Evolutionary conservation across 2,888 invertebrate species (phyloP).

Genomic region (Apodemia mormo): DNA sequence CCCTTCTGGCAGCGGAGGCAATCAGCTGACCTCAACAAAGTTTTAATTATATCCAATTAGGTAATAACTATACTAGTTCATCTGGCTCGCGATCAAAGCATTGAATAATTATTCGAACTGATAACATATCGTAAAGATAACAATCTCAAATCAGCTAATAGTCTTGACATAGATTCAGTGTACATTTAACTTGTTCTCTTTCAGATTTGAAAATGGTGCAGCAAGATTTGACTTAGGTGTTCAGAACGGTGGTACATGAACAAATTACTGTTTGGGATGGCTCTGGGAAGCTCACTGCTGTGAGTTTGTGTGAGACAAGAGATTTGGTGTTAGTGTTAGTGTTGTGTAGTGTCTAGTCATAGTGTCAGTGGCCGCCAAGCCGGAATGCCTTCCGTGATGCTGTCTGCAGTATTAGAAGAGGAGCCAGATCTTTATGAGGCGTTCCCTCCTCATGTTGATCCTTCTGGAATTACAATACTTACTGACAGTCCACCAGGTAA

Average conservation of each 20-base stretch:
- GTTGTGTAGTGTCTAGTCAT: constrained; percentile 70
- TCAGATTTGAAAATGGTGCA: constrained; percentile 82
- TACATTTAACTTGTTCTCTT: constrained; percentile 57
- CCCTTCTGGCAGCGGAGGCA: constrained; percentile 71
- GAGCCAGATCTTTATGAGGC: constrained; percentile 89
- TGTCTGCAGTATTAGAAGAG: constrained; percentile 88
- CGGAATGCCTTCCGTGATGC: constrained; percentile 84
- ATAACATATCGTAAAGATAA: constrained; percentile 57
- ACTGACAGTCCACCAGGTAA: constrained; percentile 84
- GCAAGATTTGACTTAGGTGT: constrained; percentile 79
- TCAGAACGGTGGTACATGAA: constrained; percentile 45
- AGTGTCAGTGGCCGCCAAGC: constrained; percentile 60
- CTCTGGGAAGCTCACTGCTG: constrained; percentile 63
- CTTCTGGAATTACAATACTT: constrained; percentile 87
- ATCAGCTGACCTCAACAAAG: constrained; percentile 76
- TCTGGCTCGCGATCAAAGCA: constrained; percentile 50
- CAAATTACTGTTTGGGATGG: constrained; percentile 55
- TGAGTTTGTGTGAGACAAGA: constrained; percentile 62
- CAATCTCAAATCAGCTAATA: constrained; percentile 39
- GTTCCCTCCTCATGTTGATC: constrained; percentile 91
- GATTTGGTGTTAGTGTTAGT: constrained; percentile 62
- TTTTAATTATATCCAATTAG: constrained; percentile 73
- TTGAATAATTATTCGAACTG: constrained; percentile 47
- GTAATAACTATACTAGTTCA: constrained; percentile 59
- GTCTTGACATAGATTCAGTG: constrained; percentile 51